These are phyloP conservation scores for Octopus sinensis DNA, from an alignment of 1,140 invertebrate species.

Conservation along the genomic window DNA sequence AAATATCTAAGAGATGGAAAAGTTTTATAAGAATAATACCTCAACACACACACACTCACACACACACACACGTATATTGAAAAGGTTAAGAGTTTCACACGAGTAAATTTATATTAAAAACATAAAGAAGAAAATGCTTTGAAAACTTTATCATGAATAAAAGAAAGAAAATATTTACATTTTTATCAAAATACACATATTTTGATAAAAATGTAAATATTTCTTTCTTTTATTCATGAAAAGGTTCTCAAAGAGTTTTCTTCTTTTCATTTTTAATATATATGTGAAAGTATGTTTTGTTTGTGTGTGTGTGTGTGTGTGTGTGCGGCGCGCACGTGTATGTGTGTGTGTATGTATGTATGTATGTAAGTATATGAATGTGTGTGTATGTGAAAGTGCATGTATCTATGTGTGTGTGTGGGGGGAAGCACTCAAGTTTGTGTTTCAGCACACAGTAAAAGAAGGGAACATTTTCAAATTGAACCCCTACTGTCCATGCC, in stretches of 20 bases:
- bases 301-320: slow-evolving; percentile 24
- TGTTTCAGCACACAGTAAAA: too few relatives aligned
- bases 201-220: neutral
- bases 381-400: neutral
- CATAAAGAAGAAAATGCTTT: too few relatives aligned
- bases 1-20: too few relatives aligned
- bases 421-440: too few relatives aligned
- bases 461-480: too few relatives aligned
- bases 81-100: too few relatives aligned
- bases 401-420: too few relatives aligned
- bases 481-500: too few relatives aligned
- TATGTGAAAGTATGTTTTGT: neutral
- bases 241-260: neutral
- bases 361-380: neutral
- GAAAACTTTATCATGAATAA: too few relatives aligned
- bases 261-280: neutral
- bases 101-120: too few relatives aligned
- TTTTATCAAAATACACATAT: neutral
- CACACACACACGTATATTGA: neutral
- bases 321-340: slow-evolving; percentile 18
- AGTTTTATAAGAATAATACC: neutral
- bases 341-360: neutral
- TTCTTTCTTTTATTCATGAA: too few relatives aligned
- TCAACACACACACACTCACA: neutral
- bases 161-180: too few relatives aligned